Base-by-base conservation (phyloP, 2,888 invertebrate genomes). In the Caenorhabditis angaria region DNA sequence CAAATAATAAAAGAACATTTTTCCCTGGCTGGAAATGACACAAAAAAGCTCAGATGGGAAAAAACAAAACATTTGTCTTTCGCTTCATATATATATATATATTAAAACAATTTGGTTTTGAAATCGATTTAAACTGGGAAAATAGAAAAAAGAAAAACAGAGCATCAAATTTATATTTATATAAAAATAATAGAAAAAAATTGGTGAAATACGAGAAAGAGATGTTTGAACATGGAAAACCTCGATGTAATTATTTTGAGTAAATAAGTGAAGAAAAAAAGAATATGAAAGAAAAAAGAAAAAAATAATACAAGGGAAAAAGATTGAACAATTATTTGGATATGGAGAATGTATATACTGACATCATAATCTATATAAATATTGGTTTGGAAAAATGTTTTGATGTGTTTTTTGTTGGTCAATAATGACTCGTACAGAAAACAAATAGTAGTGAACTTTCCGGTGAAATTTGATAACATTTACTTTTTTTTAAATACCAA, bases 1-100 rank as follows among this genome's bases (percentile, higher is more conserved):
- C 57, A 58, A 58, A 58, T 28, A 56, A 24, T 0, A 12, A 54
- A 56, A 56, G 55, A 47, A 63, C 47, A 63, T 41, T 22, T 20
- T 12, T 24, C 25, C 35, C 18, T 47, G 32, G 25, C 25, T 32
- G 61, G 29, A 55, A 27, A 24, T 24, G 12, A 29, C 35, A 20
- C 53, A 61, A 41, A 54, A 61, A 51, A 25, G 32, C 18, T 35
- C n/a, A 41, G 1, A 47, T 25, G 2, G 57, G 8, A 48, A 27
- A 27, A 50, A n/a, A n/a, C n/a, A n/a, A n/a, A n/a, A n/a, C n/a
- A n/a, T n/a, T n/a, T n/a, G n/a, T n/a, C n/a, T n/a, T n/a, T n/a
- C n/a, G n/a, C n/a, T n/a, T n/a, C n/a, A n/a, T n/a, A n/a, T n/a
- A 53, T 51, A 61, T 32, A 20, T 50, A 61, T 51, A 51, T 2